phyloP scores from a whole-genome alignment of 2,113 vertebrate species.

The Gobiocypris rarus region DNA sequence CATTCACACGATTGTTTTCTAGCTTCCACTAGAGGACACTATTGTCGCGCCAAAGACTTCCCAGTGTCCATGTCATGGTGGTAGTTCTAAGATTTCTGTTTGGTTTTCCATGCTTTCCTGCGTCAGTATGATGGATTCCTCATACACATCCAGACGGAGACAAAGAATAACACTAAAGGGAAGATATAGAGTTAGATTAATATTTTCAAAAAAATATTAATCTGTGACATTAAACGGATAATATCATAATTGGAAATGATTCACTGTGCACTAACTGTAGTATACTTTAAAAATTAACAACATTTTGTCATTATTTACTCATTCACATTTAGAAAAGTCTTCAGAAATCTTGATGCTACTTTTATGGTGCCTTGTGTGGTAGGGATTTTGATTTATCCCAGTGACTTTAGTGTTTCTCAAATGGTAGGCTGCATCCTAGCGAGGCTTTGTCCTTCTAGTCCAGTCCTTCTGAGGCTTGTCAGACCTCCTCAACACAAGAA shows the following conservation, averaged over 20 bases:
- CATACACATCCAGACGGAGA: constrained; percentile 42
- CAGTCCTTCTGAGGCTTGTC: no score
- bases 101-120: background rate
- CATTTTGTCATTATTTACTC: no score
- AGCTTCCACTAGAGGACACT: constrained; percentile 2
- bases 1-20: background rate
- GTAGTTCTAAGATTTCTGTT: constrained; percentile 35
- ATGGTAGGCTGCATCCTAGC: no score
- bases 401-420: background rate
- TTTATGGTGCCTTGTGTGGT: background rate
- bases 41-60: background rate
- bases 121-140: constrained; percentile 48
- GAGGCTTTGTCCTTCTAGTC: no score
- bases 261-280: background rate
- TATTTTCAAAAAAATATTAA: background rate
- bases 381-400: background rate
- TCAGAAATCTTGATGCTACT: background rate
- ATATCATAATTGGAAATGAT: background rate
- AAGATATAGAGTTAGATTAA: background rate
- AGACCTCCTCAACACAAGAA: no score
- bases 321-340: background rate
- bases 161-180: constrained; percentile 45
- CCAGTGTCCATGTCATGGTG: constrained; percentile 25
- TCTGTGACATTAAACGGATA: background rate
- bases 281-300: no score